Percentiles rank a stretch among this genome's conserved stretches.
phyloP scores from a whole-genome alignment of 1,140 invertebrate species.

The Drosophila simulans region DNA sequence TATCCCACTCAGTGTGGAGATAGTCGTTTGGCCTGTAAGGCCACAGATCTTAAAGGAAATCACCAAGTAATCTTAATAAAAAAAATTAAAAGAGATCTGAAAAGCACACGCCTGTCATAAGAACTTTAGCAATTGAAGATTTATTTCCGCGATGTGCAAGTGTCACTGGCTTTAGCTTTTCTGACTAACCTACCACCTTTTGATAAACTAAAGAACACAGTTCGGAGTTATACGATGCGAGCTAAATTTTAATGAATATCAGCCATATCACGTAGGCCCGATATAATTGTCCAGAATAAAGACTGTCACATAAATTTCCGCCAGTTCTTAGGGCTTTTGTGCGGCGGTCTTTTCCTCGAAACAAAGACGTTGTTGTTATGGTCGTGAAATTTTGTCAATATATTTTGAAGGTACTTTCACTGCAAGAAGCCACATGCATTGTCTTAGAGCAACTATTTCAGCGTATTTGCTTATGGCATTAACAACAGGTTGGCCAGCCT shows the following conservation, averaged over 20 bases:
- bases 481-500: slow-evolving; percentile 57
- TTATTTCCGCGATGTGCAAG: slow-evolving; percentile 48
- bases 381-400: slow-evolving; percentile 14
- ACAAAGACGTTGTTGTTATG: slow-evolving; percentile 13
- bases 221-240: slow-evolving; percentile 19
- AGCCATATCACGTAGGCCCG: slow-evolving; percentile 48
- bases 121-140: slow-evolving; percentile 33
- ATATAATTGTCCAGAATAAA: slow-evolving; percentile 40
- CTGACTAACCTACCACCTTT: slow-evolving; percentile 32
- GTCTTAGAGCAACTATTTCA: slow-evolving; percentile 57
- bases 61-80: slow-evolving; percentile 25
- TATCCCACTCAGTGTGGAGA: background rate
- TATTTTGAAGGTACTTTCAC: slow-evolving; percentile 46
- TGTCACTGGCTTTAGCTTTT: slow-evolving; percentile 17
- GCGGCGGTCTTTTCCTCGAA: background rate
- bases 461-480: slow-evolving; percentile 64
- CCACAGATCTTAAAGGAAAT: slow-evolving; percentile 47
- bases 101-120: slow-evolving; percentile 16
- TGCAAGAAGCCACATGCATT: slow-evolving; percentile 71
- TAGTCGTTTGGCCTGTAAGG: slow-evolving; percentile 32
- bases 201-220: slow-evolving; percentile 11
- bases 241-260: slow-evolving; percentile 30
- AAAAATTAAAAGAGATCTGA: background rate
- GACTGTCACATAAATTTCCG: slow-evolving; percentile 50
- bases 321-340: slow-evolving; percentile 13